Conservation (phyloP, 2,797 vertebrate genomes). For the Mus caroli region DNA sequence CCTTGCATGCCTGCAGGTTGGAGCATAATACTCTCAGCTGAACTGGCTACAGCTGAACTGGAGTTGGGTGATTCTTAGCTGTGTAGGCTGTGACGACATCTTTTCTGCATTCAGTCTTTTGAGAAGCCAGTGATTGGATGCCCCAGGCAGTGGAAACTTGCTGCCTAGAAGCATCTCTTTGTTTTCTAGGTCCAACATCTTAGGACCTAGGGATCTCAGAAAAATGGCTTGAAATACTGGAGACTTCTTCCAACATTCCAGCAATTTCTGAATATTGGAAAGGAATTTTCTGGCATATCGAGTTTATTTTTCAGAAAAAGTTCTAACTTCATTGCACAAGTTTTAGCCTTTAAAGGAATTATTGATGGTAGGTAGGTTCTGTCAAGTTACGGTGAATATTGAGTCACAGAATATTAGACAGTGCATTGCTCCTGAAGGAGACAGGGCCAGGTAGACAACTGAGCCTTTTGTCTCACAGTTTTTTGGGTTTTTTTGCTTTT, state of each 20-base stretch:
- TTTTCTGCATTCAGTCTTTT: conserved; percentile 16
- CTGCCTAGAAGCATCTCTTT: conserved; percentile 3
- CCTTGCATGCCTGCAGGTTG: not conserved
- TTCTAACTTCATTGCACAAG: not conserved
- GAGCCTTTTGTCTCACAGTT: not conserved
- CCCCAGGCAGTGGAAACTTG: not conserved
- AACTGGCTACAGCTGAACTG: not conserved
- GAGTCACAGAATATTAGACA: not conserved
- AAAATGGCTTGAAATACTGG: conserved; percentile 13
- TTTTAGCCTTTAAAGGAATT: conserved; percentile 17
- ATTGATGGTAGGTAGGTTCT: not conserved
- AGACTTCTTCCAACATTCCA: conserved; percentile 14
- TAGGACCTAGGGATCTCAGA: not conserved
- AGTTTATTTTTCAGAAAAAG: conserved; percentile 29
- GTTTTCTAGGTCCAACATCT: conserved; percentile 24
- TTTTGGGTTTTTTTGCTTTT: not conserved
- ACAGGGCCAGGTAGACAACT: not conserved
- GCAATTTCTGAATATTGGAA: not conserved
- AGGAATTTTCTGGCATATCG: conserved; percentile 2
- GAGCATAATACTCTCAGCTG: not conserved
- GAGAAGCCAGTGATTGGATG: not conserved
- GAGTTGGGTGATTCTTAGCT: conserved; percentile 10
- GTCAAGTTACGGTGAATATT: not conserved
- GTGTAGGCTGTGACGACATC: not conserved
- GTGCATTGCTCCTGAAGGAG: not conserved